Percentiles rank a stretch among this genome's conserved stretches.
phyloP scores from a whole-genome alignment of 2,888 invertebrate species.

The Orgyia antiqua region DNA sequence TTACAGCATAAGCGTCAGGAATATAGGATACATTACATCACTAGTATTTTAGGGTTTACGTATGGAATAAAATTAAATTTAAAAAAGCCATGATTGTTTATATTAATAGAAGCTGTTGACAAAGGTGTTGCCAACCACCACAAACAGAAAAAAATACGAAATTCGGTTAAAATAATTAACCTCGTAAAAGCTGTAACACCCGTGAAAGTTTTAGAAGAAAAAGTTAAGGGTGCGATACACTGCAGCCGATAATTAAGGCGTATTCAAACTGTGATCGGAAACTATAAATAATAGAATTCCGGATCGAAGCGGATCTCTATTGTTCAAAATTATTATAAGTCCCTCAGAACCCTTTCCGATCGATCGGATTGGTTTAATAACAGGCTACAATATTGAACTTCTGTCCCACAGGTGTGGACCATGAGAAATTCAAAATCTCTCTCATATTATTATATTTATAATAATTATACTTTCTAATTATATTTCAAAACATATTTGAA shows the following conservation, averaged over 20 bases:
- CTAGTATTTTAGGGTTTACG: too few relatives aligned
- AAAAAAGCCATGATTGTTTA: too few relatives aligned
- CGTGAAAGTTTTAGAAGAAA: constrained; percentile 57
- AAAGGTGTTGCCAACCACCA: too few relatives aligned
- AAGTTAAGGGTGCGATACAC: constrained; percentile 58
- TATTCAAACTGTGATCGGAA: constrained; percentile 74
- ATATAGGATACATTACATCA: too few relatives aligned
- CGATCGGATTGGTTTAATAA: constrained; percentile 72
- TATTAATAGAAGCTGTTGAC: too few relatives aligned
- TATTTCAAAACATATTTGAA: too few relatives aligned
- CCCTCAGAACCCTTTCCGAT: constrained; percentile 68
- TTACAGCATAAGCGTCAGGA: too few relatives aligned
- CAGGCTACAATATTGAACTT: constrained; percentile 56
- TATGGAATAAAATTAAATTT: too few relatives aligned
- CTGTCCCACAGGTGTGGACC: constrained; percentile 57
- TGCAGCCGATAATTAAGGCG: constrained; percentile 74
- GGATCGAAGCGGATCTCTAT: constrained; percentile 74
- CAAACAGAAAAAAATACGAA: too few relatives aligned
- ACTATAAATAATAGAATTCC: constrained; percentile 74
- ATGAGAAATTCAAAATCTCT: constrained; percentile 22
- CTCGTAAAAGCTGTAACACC: constrained; percentile 45
- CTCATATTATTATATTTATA: too few relatives aligned
- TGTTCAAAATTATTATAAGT: constrained; percentile 68
- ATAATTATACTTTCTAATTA: too few relatives aligned
- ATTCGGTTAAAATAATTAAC: constrained; percentile 36